Base-by-base conservation (phyloP, 2,888 invertebrate genomes). In the Hirtodrosophila histrioides region DNA sequence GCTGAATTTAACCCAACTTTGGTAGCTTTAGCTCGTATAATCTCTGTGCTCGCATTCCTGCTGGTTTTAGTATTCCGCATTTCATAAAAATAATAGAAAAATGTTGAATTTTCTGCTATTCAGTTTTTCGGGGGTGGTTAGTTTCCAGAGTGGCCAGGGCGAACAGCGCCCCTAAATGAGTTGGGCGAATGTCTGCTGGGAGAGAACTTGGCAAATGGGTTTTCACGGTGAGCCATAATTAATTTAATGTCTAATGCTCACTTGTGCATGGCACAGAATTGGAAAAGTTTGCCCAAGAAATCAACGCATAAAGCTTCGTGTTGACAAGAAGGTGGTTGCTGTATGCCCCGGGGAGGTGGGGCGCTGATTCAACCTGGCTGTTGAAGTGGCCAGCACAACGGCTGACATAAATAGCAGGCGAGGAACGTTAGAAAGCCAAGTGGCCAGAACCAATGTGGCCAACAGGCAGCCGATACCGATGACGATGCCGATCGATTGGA, bases 221-320 rank as follows among this genome's bases (percentile, higher is more conserved):
- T 63, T 74, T 67, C 80, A 71, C 75, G 71, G 57, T 60, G 53
- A 48, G 24, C 53, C 72, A 64, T 78, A 81, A 81, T 84, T 68
- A 75, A 75, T 73, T 78, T 75, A 81, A 81, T 79, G 75, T 56
- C 62, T 60, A 45, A 70, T 67, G 81, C 67, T 69, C 37, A 50
- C 44, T 75, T 60, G 51, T 61, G 75, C 75, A 56, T 58, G 64
- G 46, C 67, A 7, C 43, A 46, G 61, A 62, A 57, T 65, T 61
- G 56, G 54, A 69, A 75, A 70, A 76, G 77, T 79, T 70, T 65
- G 45, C 40, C 27, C 48, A 66, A 57, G 58, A 55, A 81, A 78
- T 65, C 51, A 53, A 12, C 56, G 24, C 37, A 31, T 31, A 31
- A 31, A 31, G 9, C 31, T 8, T 31, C 4, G 17, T 31, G 58